phyloP scores from a whole-genome alignment of 1,140 invertebrate species.

The Drosophila grimshawi region DNA sequence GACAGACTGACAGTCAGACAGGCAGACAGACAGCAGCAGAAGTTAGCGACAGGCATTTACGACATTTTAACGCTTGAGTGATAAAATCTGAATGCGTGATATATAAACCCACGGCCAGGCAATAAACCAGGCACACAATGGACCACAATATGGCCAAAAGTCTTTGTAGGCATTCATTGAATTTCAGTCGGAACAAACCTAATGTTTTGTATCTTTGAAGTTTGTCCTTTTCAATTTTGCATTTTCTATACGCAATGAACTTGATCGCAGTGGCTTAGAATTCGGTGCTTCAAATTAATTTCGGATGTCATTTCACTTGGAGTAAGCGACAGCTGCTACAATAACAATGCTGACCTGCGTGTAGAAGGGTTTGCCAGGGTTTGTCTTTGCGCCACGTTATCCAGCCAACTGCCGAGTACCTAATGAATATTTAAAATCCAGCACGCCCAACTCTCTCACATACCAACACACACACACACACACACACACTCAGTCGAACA shows the following conservation, averaged over 20 bases:
- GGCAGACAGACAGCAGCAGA: constrained; percentile 3
- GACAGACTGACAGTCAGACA: constrained; percentile 9
- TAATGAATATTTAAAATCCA: constrained; percentile 80
- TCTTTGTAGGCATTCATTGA: constrained; percentile 39
- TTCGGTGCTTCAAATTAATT: constrained; percentile 81
- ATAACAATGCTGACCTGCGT: constrained; percentile 49
- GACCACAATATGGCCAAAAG: constrained; percentile 46
- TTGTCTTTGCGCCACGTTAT: constrained; percentile 34
- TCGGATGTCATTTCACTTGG: constrained; percentile 75
- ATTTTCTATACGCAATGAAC: constrained; percentile 54
- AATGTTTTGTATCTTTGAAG: constrained; percentile 15
- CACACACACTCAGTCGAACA: constrained; percentile 1
- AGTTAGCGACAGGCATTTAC: constrained; percentile 51
- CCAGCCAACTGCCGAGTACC: constrained; percentile 38
- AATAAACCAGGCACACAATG: constrained; percentile 53
- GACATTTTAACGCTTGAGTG: constrained; percentile 71
- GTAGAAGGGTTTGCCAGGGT: constrained; percentile 26
- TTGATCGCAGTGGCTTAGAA: constrained; percentile 52
- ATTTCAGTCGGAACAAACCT: constrained; percentile 13
- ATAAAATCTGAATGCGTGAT: constrained; percentile 69
- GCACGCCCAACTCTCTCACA: constrained; percentile 43
- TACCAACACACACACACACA: constrained; percentile 26
- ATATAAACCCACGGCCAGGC: constrained; percentile 48
- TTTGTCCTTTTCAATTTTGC: constrained; percentile 43
- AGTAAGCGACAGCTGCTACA: constrained; percentile 14